Base-by-base conservation (phyloP, 2,113 vertebrate species). In the Amphilophus citrinellus region DNA sequence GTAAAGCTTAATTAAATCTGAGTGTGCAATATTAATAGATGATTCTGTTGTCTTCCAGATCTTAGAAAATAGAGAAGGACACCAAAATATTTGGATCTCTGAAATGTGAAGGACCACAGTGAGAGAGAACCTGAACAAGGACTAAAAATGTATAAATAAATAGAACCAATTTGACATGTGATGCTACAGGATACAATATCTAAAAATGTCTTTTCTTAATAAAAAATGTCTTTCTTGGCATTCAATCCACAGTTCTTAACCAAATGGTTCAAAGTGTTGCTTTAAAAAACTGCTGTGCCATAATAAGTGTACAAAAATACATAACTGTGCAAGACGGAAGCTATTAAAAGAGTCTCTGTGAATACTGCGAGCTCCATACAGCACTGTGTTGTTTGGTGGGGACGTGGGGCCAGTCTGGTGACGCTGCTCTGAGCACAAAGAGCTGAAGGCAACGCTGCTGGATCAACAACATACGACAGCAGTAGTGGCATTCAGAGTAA, bases 301-400 rank as follows among this genome's bases (percentile, higher is more conserved):
- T 88, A 88, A 87, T 60, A 76, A 60, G 83, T 91, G 86, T 95
- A 94, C 80, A 95, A 95, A 95, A 95, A 94, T 94, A 94, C 89
- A 91, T 20, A 89, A 87, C 76, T 89, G 91, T 91, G 87, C 86
- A 76, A 85, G 80, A 89, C 75, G 20, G 68, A 22, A 71, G 65
- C 59, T 81, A 90, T 80, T 83, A 89, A 90, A 94, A 91, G 83
- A 87, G 84, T 88, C 79, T 87, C 35, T 87, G 75, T 84, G 77
- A 91, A 93, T 83, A 87, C 90, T 87, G 86, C 10, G 58, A 80
- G 82, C 83, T 85, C 80, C 63, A 2, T 10, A 32, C 77, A 84
- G 80, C 44, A 35, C 73, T 84, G 77, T 65, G 82, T 59, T 35
- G 71, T 82, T 79, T 84, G 84, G 77, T 7, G 57, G 56, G 53